A percentile compares a stretch with the other conserved stretches of the same genome.
phyloP scores from a whole-genome alignment of 2,113 vertebrate genomes.

The Tychaedon coryphoeus region DNA sequence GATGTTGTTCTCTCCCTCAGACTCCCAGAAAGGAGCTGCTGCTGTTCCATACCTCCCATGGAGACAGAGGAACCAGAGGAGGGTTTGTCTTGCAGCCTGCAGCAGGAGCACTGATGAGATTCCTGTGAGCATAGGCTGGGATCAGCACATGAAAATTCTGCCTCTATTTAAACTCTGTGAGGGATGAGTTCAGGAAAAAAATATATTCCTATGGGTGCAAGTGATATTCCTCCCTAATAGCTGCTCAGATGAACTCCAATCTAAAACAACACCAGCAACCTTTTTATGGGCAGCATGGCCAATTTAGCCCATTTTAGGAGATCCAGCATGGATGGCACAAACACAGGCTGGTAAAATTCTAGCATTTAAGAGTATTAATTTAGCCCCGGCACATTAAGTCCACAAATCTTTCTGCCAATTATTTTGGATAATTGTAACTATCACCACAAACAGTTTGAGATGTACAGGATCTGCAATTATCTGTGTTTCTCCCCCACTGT shows the following conservation, averaged over 20 bases:
- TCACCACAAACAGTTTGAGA: constrained; percentile 28
- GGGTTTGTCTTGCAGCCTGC: neutral
- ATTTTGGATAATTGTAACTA: constrained; percentile 53
- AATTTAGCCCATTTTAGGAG: constrained; percentile 3
- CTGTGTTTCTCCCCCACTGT: neutral
- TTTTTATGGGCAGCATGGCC: neutral
- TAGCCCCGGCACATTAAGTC: neutral
- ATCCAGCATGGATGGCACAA: neutral
- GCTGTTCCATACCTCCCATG: neutral
- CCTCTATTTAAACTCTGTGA: neutral
- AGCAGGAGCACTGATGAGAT: neutral
- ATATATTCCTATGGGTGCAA: neutral
- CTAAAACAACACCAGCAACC: neutral
- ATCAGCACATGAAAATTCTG: neutral
- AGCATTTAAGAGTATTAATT: constrained; percentile 9
- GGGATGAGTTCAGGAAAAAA: neutral
- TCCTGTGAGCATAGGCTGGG: neutral
- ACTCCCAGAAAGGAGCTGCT: neutral
- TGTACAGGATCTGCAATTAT: constrained; percentile 26
- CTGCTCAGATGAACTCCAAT: neutral
- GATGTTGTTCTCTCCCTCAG: neutral
- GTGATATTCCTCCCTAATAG: neutral
- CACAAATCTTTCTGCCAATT: constrained; percentile 32
- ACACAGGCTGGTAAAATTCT: neutral
- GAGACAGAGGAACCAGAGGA: neutral